Percentiles rank a stretch among this genome's conserved stretches.
phyloP scores from a whole-genome alignment of 2,888 invertebrate species.

The Apantesis nais region DNA sequence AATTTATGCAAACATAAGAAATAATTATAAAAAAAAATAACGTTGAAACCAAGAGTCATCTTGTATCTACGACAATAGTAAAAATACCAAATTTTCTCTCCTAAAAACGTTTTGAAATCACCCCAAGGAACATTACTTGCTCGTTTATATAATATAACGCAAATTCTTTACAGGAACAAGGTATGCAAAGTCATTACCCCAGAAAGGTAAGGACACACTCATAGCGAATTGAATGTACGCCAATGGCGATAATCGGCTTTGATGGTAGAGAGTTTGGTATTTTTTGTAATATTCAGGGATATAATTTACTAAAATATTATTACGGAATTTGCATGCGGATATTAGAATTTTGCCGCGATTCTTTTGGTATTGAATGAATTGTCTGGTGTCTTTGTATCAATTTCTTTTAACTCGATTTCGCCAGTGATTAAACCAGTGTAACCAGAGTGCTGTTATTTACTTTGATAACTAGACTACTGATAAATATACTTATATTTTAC shows the following conservation, averaged over 20 bases:
- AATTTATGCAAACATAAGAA: background rate
- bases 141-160: conserved; percentile 6
- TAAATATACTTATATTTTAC: too few relatives aligned
- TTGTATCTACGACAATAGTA: background rate
- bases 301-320: background rate
- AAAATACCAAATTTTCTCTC: background rate
- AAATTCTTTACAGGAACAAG: conserved; percentile 5
- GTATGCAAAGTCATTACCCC: conserved; percentile 2
- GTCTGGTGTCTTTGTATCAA: too few relatives aligned
- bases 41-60: background rate
- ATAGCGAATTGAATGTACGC: background rate
- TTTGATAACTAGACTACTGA: too few relatives aligned
- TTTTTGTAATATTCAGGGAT: background rate
- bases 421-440: too few relatives aligned
- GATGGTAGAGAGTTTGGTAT: background rate
- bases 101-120: conserved; percentile 6
- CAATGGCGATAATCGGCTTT: background rate
- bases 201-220: background rate
- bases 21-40: background rate
- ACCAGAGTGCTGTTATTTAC: too few relatives aligned
- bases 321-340: background rate
- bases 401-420: too few relatives aligned
- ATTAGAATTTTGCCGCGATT: too few relatives aligned
- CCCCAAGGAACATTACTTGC: background rate
- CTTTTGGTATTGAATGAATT: too few relatives aligned